phyloP scores from a whole-genome alignment of 2,888 invertebrate genomes.

The Isoperla grammatica region DNA sequence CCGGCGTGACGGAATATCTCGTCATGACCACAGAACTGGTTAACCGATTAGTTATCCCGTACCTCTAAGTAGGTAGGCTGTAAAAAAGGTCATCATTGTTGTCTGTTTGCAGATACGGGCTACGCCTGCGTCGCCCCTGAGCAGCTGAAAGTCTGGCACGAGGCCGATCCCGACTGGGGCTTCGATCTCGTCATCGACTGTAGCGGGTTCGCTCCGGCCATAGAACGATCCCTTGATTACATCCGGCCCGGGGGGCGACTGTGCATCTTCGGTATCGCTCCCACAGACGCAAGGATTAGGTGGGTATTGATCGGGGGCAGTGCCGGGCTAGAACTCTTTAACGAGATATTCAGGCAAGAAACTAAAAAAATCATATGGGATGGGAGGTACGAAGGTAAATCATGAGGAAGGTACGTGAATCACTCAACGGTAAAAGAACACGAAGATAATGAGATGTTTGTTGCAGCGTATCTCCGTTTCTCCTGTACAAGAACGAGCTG shows the following conservation, averaged over 20 bases:
- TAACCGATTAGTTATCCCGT: too few relatives aligned
- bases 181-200: constrained; percentile 67
- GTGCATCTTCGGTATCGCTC: constrained; percentile 63
- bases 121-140: constrained; percentile 52
- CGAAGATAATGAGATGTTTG: constrained; percentile 10
- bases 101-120: constrained; percentile 59
- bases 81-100: too few relatives aligned
- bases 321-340: not conserved
- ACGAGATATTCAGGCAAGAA: not conserved
- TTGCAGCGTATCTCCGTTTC: constrained; percentile 52
- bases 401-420: too few relatives aligned
- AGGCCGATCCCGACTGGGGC: constrained; percentile 41
- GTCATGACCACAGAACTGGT: too few relatives aligned
- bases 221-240: constrained; percentile 56
- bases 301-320: constrained; percentile 13
- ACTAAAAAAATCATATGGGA: not conserved
- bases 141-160: constrained; percentile 44
- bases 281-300: constrained; percentile 47
- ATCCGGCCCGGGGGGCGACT: constrained; percentile 58
- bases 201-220: constrained; percentile 63
- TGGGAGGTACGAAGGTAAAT: not conserved
- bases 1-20: too few relatives aligned
- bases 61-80: too few relatives aligned
- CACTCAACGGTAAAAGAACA: too few relatives aligned
- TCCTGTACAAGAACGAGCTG: constrained; percentile 58